Base-by-base conservation (phyloP, 2,888 invertebrate genomes). In the Adelphocoris suturalis region DNA sequence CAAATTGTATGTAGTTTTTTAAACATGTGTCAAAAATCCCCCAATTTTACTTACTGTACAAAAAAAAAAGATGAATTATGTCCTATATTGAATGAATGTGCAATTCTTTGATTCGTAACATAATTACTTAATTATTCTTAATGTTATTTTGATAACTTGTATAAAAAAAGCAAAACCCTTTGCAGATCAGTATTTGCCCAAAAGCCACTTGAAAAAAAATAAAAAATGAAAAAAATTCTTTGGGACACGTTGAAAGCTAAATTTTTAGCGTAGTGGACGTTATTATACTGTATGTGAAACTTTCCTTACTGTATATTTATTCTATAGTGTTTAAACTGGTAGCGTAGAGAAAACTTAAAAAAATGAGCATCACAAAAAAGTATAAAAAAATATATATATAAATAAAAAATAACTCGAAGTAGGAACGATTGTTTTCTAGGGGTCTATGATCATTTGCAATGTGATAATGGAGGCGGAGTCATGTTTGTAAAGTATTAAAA, bases 291-390 rank as follows among this genome's bases (percentile, higher is more conserved):
- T 90, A 88, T 88, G 90, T 90, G 90, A 87, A 88, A 80, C 48
- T 90, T 91, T 91, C 91, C 90, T 91, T 91, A 91, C 90, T 91
- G 91, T 91, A 91, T 91, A 90, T 91, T 91, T 91, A 91, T 90
- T 91, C 89, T 91, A 68, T 91, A 91, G 88, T 87, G 90, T 90
- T 81, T 91, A 86, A 68, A 91, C 90, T 90, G 90, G 90, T 91
- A 91, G 91, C 68, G 55, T 91, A 89, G 88, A 86, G 27, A 90
- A 80, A 89, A 55, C 76, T 68, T 68, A 13, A 68, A 52, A 68
- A 81, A 86, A 90, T 19, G 78, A 88, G 88, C 90, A 90, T 90
- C 88, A 90, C 87, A 78, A 90, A 85, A 85, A 82, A 81, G 52
- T 52, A 82, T 47, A 48, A 48, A 81, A 52, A 82, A 52, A 82